phyloP scores from a whole-genome alignment of 2,797 vertebrate species.

The Crypturellus tataupa region DNA sequence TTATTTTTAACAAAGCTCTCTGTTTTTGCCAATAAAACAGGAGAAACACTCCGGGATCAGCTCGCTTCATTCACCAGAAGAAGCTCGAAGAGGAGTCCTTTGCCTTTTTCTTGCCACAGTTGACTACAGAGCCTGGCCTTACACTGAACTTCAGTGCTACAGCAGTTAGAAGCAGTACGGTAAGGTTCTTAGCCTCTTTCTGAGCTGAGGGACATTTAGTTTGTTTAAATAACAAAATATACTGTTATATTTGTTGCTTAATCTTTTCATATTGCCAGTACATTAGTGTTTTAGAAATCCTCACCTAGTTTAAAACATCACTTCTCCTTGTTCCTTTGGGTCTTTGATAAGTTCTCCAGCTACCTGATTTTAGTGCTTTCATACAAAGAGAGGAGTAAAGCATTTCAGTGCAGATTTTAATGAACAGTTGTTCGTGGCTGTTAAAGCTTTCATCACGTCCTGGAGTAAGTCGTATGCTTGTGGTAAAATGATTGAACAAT shows the following conservation, averaged over 20 bases:
- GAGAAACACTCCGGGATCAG: conserved; percentile 65
- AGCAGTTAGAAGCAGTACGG: conserved; percentile 92
- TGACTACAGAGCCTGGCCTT: conserved; percentile 84
- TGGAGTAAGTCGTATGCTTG: not conserved
- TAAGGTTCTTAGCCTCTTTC: conserved; percentile 53
- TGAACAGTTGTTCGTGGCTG: not conserved
- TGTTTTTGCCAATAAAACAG: conserved; percentile 63
- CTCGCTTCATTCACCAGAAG: conserved; percentile 62
- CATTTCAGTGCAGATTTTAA: not conserved
- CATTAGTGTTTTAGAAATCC: not conserved
- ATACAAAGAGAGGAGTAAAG: not conserved
- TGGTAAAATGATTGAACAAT: not conserved
- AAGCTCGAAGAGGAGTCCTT: conserved; percentile 72
- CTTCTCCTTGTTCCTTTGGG: not conserved
- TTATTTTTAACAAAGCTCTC: not conserved
- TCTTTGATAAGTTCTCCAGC: not conserved
- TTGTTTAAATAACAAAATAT: not conserved
- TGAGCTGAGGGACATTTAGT: not conserved
- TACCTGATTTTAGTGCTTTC: not conserved
- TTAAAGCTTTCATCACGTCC: not conserved
- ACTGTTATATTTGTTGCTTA: not conserved
- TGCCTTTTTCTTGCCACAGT: conserved; percentile 84
- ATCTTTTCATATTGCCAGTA: not conserved
- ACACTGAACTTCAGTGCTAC: conserved; percentile 91
- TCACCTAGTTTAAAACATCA: not conserved